Base-by-base conservation (phyloP, 1,140 invertebrate species). In the Drosophila kurseongensis region DNA sequence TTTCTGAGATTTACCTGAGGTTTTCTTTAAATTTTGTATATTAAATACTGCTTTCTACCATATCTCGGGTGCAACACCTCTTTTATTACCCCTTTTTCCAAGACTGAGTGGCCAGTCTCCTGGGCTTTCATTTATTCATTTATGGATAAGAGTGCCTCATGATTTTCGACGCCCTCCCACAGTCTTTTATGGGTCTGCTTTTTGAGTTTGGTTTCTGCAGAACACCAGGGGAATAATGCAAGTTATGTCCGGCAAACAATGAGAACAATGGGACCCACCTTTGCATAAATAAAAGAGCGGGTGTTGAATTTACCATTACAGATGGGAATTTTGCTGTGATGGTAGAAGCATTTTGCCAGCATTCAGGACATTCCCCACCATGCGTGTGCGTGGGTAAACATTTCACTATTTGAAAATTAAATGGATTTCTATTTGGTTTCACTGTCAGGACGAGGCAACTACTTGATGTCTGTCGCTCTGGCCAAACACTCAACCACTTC, bases 401-500 rank as follows among this genome's bases (percentile, higher is more conserved):
- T 82, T 90, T 58, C 58, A 66, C 78, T 76, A 79, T 73, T 81
- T 85, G 81, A 85, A 90, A 90, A 90, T 90, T 90, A 90, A 90
- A 90, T 90, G 85, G 80, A 84, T 89, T 89, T 89, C 85, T 89
- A 85, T 89, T 90, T 90, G 78, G 79, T 61, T 74, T 77, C 48
- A 29, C 58, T 71, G 77, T 51, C 58, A 73, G 77, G 54, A 36
- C 18, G 29, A 42, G 66, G 36, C 66, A 63, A 61, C 79, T 67
- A 86, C 81, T 85, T 86, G 82, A 85, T 80, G 74, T 54, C 48
- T 66, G 41, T 40, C 56, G 59, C 40, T 35, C 27, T 60, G 65
- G 47, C 18, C 47, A 63, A 68, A 58, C 68, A 58, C 68, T 72
- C 44, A 72, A 71, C 68, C 68, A 71, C 67, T 71, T 71, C 55